A percentile compares a stretch with the other conserved stretches of the same genome.
phyloP scores from a whole-genome alignment of 1,140 invertebrate genomes.

The Drosophila subobscura region DNA sequence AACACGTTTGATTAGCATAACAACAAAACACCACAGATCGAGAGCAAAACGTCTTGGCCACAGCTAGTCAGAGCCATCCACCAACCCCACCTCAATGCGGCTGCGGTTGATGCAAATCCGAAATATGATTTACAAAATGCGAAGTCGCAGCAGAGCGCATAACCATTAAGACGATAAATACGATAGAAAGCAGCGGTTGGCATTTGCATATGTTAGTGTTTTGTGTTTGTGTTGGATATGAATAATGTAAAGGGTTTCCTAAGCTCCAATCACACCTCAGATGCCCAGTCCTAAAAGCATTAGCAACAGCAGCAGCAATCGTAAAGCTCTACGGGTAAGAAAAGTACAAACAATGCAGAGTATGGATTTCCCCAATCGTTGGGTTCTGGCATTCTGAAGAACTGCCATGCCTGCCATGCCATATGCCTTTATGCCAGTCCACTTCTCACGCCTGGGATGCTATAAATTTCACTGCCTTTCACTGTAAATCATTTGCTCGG shows the following conservation, averaged over 20 bases:
- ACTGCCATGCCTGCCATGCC: constrained; percentile 10
- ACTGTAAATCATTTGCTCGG: constrained; percentile 74
- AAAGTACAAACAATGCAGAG: too few relatives aligned
- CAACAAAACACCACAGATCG: constrained; percentile 22
- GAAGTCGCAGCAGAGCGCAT: constrained; percentile 14
- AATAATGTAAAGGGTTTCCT: constrained; percentile 64
- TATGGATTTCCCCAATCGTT: background rate
- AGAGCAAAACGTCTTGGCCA: constrained; percentile 30
- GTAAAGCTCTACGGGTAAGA: too few relatives aligned
- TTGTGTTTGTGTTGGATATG: constrained; percentile 21
- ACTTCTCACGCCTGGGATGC: constrained; percentile 73
- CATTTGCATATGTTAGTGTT: constrained; percentile 51
- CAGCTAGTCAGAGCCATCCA: constrained; percentile 8
- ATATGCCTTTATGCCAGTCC: background rate
- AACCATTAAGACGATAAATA: constrained; percentile 46
- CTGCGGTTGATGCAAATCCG: constrained; percentile 49
- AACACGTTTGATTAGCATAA: constrained; percentile 72
- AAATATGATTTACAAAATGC: constrained; percentile 72
- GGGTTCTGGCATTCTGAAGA: background rate
- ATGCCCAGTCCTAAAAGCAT: constrained; percentile 1
- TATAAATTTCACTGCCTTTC: constrained; percentile 79
- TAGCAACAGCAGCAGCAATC: background rate
- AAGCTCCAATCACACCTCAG: constrained; percentile 35
- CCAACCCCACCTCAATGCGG: constrained; percentile 5
- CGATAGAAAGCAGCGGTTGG: constrained; percentile 65